Conservation (phyloP, 2,888 invertebrate genomes). For the Thereva nobilitata region DNA sequence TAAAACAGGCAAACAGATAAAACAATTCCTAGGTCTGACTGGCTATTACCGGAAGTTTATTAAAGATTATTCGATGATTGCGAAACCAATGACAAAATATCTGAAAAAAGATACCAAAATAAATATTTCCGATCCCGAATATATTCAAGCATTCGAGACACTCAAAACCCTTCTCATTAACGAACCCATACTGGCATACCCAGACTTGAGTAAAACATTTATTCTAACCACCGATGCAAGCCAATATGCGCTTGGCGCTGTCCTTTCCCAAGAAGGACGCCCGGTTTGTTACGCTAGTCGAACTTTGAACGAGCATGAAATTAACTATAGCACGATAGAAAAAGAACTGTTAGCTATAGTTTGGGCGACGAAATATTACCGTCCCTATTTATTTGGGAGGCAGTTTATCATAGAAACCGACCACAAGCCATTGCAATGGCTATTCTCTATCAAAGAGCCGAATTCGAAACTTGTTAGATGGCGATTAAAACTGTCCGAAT, state of each 20-base stretch:
- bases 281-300: slow-evolving; percentile 47
- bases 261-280: slow-evolving; percentile 45
- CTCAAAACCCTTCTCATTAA: too few relatives aligned
- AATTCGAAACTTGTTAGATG: too few relatives aligned
- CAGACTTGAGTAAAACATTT: slow-evolving; percentile 44
- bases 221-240: slow-evolving; percentile 47
- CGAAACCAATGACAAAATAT: too few relatives aligned
- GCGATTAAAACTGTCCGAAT: too few relatives aligned
- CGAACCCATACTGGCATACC: slow-evolving; percentile 34
- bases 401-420: slow-evolving; percentile 48
- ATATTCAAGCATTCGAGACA: too few relatives aligned
- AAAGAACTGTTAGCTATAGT: slow-evolving; percentile 47
- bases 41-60: too few relatives aligned
- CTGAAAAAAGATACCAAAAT: too few relatives aligned
- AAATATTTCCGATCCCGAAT: too few relatives aligned
- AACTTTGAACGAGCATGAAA: slow-evolving; percentile 45
- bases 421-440: slow-evolving; percentile 47
- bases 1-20: too few relatives aligned
- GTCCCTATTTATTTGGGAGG: slow-evolving; percentile 48
- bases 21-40: too few relatives aligned
- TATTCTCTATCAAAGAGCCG: too few relatives aligned
- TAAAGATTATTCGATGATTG: too few relatives aligned
- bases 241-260: slow-evolving; percentile 45
- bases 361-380: slow-evolving; percentile 45
- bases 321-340: slow-evolving; percentile 46